These are phyloP conservation scores for Dicerorhinus sumatrensis DNA, from an alignment of 2,113 vertebrate species.

Conservation along the genomic window DNA sequence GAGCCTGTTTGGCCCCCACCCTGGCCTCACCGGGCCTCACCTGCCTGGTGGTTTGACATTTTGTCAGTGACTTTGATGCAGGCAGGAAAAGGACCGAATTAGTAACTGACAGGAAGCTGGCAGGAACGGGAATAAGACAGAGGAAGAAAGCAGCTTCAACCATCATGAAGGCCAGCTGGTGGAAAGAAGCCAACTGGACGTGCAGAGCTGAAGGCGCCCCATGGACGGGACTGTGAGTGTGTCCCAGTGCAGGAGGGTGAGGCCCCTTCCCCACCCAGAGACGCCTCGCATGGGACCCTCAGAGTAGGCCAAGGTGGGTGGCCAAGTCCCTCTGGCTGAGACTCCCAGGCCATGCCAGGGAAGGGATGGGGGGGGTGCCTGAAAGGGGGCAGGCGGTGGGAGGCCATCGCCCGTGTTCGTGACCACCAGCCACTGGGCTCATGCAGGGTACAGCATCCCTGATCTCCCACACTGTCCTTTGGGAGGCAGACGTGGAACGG, in stretches of 20 bases:
- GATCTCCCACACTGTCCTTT: neutral
- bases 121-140: neutral
- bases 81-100: neutral
- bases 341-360: neutral
- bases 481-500: neutral
- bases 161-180: neutral
- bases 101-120: neutral
- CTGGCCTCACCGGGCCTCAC: neutral
- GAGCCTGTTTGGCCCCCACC: neutral
- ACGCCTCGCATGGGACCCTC: neutral
- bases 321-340: neutral
- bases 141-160: neutral
- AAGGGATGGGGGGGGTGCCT: neutral
- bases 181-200: neutral
- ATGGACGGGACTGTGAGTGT: neutral
- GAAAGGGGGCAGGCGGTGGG: neutral
- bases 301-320: neutral
- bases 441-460: neutral
- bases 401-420: accelerated
- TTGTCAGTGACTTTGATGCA: neutral
- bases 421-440: neutral
- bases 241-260: neutral
- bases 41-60: neutral
- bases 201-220: neutral
- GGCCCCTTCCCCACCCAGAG: neutral